Conservation (phyloP, 2,797 vertebrate species). For the Ispidina lecontei region DNA sequence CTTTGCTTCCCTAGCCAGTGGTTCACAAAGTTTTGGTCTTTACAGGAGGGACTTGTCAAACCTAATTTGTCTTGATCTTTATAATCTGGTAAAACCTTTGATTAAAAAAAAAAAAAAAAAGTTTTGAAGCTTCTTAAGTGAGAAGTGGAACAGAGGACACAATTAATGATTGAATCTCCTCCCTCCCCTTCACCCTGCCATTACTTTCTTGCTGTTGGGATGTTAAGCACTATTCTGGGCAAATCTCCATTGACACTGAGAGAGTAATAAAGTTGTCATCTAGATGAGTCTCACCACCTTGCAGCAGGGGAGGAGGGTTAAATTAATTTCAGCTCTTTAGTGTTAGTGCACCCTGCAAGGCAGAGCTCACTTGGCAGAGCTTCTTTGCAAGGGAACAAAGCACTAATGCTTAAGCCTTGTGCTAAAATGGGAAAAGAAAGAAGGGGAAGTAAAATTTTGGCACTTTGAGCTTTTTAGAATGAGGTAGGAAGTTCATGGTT, state of each 20-base stretch:
- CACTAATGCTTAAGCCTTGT: background rate
- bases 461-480: background rate
- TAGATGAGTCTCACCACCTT: background rate
- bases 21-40: background rate
- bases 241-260: background rate
- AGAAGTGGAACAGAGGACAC: background rate
- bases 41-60: background rate
- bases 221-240: background rate
- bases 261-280: background rate
- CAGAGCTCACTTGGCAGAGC: background rate
- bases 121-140: background rate
- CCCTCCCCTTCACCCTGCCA: background rate
- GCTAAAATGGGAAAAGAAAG: background rate
- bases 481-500: background rate
- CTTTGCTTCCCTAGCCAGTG: background rate
- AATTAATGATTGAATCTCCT: background rate
- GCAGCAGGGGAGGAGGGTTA: background rate
- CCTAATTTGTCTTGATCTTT: background rate
- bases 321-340: background rate
- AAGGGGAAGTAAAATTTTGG: background rate
- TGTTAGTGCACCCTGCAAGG: rapidly evolving
- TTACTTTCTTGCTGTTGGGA: rapidly evolving
- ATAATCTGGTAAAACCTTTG: background rate
- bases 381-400: background rate
- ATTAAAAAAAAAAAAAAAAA: background rate